Evolutionary conservation across 2,797 vertebrate species (phyloP), one percentile per base, ranked within the genome.

Genomic region (Phalloptychus januarius): DNA sequence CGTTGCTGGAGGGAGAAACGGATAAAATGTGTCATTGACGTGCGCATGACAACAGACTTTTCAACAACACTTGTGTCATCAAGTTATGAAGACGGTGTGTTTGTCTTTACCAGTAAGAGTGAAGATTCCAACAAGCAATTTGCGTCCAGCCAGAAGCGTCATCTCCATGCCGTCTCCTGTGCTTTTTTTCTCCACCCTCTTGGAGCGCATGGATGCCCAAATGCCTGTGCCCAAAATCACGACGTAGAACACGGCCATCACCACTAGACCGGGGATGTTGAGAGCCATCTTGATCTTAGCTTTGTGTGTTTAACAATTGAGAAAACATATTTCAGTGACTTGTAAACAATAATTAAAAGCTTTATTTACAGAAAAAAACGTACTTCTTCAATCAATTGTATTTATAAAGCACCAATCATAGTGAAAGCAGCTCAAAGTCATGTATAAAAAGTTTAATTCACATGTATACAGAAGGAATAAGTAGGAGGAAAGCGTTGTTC

Each of bases 121-220:
- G 84, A 96, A 96, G 83, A 96, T 83, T 46, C 96, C 96, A 44
- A 96, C 82, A 3, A 95, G 92, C 80, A 95, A 78, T 63, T 94
- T 96, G 44, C 95, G 94, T 50, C 95, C 95, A 11, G 96, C 96
- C 74, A 97, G 91, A 2, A 96, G 94, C 3, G 95, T 95, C 71
- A 97, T 93, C 91, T 97, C 96, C 80, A 93, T 95, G 77, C 92
- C 77, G 0, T 95, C 94, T 45, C 92, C 94, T 0, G 63, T 25
- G 56, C 87, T 94, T 54, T 93, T 95, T 67, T 91, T 94, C 82
- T 96, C 94, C 44, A 91, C 87, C 72, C 69, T 96, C 82, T 86
- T 96, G 86, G 95, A 95, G 83, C 95, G 96, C 93, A 94, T 85
- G 36, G 96, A 95, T 1, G 96, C 96, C 96, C 96, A 97, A 73